These are phyloP conservation scores for Drosophila pachea DNA, from an alignment of 1,140 invertebrate species.

Conservation along the genomic window DNA sequence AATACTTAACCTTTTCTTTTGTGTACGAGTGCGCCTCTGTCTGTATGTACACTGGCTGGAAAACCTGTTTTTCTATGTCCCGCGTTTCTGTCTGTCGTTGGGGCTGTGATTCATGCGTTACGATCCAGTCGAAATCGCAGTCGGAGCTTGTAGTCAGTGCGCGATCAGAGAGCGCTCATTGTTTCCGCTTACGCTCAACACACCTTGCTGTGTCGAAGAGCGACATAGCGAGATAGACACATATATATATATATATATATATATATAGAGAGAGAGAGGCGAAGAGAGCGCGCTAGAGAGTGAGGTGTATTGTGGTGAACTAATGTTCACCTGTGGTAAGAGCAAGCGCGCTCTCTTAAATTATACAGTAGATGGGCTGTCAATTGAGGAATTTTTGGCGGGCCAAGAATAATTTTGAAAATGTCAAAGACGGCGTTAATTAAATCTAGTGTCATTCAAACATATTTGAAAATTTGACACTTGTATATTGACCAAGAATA, in stretches of 20 bases:
- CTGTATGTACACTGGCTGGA: constrained; percentile 26
- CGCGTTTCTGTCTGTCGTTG: constrained; percentile 39
- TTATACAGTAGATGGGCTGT: constrained; percentile 36
- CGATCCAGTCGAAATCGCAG: constrained; percentile 44
- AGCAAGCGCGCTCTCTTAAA: constrained; percentile 48
- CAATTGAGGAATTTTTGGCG: neutral
- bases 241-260: neutral
- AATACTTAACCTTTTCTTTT: constrained; percentile 71
- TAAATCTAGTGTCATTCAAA: too few relatives aligned
- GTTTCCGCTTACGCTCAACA: constrained; percentile 30
- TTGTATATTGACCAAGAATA: too few relatives aligned
- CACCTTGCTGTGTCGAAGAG: constrained; percentile 15
- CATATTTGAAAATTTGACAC: too few relatives aligned
- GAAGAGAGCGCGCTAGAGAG: neutral
- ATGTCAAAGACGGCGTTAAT: too few relatives aligned
- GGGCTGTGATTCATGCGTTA: constrained; percentile 71
- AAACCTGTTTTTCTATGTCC: constrained; percentile 74
- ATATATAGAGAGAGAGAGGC: neutral
- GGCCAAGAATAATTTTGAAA: too few relatives aligned
- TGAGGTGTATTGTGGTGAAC: constrained; percentile 43
- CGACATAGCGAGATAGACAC: neutral
- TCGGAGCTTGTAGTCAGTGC: constrained; percentile 7
- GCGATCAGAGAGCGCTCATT: constrained; percentile 33
- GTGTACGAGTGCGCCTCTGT: constrained; percentile 8
- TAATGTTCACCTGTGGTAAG: constrained; percentile 38